Percentiles rank a stretch among this genome's conserved stretches.
Conservation (phyloP, 2,888 invertebrate genomes). For the Agriotes lineatus region DNA sequence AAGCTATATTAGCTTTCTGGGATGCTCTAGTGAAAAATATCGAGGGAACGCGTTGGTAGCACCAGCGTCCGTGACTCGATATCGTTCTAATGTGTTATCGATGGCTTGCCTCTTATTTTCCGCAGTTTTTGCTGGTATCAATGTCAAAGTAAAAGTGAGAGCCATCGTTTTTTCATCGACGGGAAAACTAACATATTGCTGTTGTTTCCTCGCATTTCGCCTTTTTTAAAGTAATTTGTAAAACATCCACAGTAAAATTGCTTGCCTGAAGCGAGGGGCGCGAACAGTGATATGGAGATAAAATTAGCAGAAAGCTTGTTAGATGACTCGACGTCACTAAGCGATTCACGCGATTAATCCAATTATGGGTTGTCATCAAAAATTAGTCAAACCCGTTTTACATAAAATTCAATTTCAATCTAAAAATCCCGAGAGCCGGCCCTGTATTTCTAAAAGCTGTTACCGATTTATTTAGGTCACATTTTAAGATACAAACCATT, state of each 20-base stretch:
- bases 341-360: too few relatives aligned
- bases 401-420: too few relatives aligned
- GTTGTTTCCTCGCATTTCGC: conserved; percentile 20
- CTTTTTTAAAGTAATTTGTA: conserved; percentile 19
- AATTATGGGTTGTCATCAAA: too few relatives aligned
- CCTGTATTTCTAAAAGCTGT: too few relatives aligned
- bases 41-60: not conserved
- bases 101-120: conserved; percentile 22
- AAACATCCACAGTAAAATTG: conserved; percentile 10
- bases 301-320: conserved; percentile 22
- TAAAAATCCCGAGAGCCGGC: too few relatives aligned
- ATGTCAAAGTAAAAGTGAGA: conserved; percentile 26
- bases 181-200: conserved; percentile 27
- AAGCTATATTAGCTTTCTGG: not conserved
- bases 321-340: too few relatives aligned
- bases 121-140: conserved; percentile 27
- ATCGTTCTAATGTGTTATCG: conserved; percentile 22
- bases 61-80: conserved; percentile 13
- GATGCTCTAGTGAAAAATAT: not conserved
- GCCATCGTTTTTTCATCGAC: conserved; percentile 17
- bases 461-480: too few relatives aligned
- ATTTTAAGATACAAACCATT: too few relatives aligned
- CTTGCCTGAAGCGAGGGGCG: not conserved
- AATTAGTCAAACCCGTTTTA: too few relatives aligned
- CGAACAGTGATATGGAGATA: conserved; percentile 11